A percentile compares a stretch with the other conserved stretches of the same genome.
Evolutionary conservation across 37 sponge, comb jelly and placozoan genomes (phyloP).

Genomic region (Aphrocallistes beatrix): DNA sequence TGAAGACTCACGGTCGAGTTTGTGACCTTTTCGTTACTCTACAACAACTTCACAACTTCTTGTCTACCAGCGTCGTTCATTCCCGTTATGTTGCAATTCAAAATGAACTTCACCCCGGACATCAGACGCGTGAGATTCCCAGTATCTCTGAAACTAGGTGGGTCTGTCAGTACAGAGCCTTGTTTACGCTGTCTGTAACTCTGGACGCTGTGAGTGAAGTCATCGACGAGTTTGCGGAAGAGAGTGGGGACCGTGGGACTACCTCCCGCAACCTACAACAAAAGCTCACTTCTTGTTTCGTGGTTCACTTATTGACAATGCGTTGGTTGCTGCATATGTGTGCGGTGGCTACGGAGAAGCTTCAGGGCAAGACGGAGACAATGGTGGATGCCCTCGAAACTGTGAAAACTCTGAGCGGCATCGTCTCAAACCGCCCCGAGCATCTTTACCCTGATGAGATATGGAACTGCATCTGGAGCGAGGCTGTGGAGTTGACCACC

Average conservation of each 20-base stretch:
- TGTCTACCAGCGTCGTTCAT: not conserved
- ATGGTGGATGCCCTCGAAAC: constrained; percentile 14
- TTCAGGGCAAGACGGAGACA: constrained; percentile 16
- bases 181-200: not conserved
- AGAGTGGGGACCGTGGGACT: not conserved
- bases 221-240: constrained; percentile 16
- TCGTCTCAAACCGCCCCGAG: constrained; percentile 15
- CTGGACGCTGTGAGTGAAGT: constrained; percentile 12
- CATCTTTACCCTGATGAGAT: not conserved
- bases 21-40: not conserved
- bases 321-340: constrained; percentile 7
- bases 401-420: not conserved
- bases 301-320: constrained; percentile 7
- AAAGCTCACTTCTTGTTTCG: constrained; percentile 13
- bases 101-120: constrained; percentile 18
- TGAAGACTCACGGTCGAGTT: not conserved
- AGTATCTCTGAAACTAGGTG: not conserved
- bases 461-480: constrained; percentile 19
- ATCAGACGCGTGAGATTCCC: constrained; percentile 17
- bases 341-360: not conserved
- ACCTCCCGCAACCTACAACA: not conserved
- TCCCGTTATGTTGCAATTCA: constrained; percentile 17
- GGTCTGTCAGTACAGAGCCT: not conserved
- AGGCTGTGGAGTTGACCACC: not conserved
- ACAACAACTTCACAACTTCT: not conserved